A percentile compares a stretch with the other conserved stretches of the same genome.
These are phyloP conservation scores for Diadegma fenestrale DNA, from an alignment of 2,888 invertebrate species.

Conservation along the genomic window DNA sequence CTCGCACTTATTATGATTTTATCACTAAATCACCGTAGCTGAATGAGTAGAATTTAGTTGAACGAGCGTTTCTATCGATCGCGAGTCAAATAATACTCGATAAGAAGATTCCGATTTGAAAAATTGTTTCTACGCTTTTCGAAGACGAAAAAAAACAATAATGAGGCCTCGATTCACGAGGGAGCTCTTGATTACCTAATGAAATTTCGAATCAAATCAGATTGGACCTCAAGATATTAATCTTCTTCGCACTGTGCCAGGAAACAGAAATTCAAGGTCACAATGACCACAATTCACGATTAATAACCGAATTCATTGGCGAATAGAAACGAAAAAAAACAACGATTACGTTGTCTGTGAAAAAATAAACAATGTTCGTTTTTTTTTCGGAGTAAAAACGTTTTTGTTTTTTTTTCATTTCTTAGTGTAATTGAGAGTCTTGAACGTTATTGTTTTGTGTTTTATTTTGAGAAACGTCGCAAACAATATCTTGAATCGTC, in stretches of 20 bases:
- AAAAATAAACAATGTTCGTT: background rate
- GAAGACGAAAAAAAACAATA: background rate
- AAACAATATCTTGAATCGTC: background rate
- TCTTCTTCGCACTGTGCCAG: background rate
- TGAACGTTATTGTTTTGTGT: background rate
- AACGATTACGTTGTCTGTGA: background rate
- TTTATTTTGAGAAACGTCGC: background rate
- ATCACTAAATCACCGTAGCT: constrained; percentile 16
- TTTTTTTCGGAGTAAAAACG: background rate
- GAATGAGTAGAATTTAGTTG: constrained; percentile 37
- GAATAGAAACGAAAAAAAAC: background rate
- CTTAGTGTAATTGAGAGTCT: background rate
- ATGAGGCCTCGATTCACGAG: background rate
- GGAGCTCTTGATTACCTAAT: background rate
- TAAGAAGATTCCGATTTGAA: background rate
- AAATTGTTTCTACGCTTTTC: background rate
- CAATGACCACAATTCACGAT: background rate
- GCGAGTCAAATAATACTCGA: background rate
- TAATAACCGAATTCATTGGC: background rate
- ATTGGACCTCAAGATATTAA: background rate
- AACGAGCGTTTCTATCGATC: constrained; percentile 2
- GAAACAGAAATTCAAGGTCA: background rate
- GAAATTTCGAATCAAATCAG: too few relatives aligned
- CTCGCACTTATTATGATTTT: constrained; percentile 9
- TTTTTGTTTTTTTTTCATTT: background rate